Percentiles rank a stretch among this genome's conserved stretches.
phyloP scores from a whole-genome alignment of 2,888 invertebrate species.

The Ormia ochracea region DNA sequence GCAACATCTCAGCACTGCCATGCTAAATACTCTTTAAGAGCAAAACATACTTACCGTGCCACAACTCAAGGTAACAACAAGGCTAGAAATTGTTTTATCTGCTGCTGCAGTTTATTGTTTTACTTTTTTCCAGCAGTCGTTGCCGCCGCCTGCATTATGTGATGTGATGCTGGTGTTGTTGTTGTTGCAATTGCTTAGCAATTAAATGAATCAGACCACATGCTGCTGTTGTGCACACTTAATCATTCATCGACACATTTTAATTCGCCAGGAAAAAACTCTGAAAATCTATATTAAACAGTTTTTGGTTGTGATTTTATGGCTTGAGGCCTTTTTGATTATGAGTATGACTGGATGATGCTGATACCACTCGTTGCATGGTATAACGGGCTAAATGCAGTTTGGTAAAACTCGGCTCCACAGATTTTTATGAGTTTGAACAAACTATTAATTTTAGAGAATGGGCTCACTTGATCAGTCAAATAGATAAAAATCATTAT shows the following conservation, averaged over 20 bases:
- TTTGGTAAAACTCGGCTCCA: not conserved
- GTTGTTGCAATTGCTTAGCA: slow-evolving; percentile 62
- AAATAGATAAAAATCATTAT: not conserved
- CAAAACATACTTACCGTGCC: not conserved
- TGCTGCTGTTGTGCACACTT: slow-evolving; percentile 68
- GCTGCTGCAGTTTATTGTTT: slow-evolving; percentile 22
- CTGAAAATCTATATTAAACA: slow-evolving; percentile 24
- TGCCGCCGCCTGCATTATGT: slow-evolving; percentile 21
- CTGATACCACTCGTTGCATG: not conserved
- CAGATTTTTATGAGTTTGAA: not conserved
- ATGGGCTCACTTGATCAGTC: too few relatives aligned
- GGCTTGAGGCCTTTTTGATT: slow-evolving; percentile 35
- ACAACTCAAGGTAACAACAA: slow-evolving; percentile 43
- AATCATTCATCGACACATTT: slow-evolving; percentile 71
- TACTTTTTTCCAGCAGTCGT: slow-evolving; percentile 21
- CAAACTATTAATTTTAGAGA: not conserved
- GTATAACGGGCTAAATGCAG: slow-evolving; percentile 13
- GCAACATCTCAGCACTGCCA: slow-evolving; percentile 5
- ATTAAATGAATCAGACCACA: slow-evolving; percentile 71
- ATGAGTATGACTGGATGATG: slow-evolving; percentile 13
- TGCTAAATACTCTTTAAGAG: slow-evolving; percentile 50
- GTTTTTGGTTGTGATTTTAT: slow-evolving; percentile 28
- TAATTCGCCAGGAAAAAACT: slow-evolving; percentile 4
- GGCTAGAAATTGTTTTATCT: slow-evolving; percentile 44
- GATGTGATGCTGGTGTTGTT: not conserved